Conservation (phyloP, 2,113 vertebrate species). For the Salminus brasiliensis region DNA sequence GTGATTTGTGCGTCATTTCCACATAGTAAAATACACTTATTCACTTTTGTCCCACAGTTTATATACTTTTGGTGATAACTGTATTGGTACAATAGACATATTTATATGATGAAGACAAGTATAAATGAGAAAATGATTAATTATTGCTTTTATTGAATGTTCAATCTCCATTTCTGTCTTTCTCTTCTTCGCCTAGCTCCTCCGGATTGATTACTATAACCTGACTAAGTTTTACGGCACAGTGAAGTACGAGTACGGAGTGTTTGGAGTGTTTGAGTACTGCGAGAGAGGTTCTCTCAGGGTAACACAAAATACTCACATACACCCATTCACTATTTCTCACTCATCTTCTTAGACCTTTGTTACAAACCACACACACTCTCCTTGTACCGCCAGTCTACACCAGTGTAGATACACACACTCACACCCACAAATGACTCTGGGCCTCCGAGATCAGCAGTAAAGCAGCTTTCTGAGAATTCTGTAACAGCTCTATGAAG, state of each 20-base stretch:
- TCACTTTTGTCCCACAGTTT: too few relatives aligned
- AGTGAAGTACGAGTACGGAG: constrained; percentile 87
- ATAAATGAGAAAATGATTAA: neutral
- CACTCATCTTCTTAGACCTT: neutral
- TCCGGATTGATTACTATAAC: constrained; percentile 95
- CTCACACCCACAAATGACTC: neutral
- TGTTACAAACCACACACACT: neutral
- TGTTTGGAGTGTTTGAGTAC: constrained; percentile 91
- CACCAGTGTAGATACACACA: neutral
- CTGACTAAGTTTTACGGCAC: constrained; percentile 98
- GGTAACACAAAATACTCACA: constrained; percentile 73
- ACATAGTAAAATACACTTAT: too few relatives aligned
- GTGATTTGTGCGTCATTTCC: too few relatives aligned
- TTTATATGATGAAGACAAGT: too few relatives aligned
- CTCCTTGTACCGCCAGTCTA: neutral
- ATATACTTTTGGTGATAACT: too few relatives aligned
- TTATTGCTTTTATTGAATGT: neutral
- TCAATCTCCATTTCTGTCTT: neutral
- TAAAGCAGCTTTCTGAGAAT: neutral
- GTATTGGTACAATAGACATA: too few relatives aligned
- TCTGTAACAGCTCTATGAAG: neutral
- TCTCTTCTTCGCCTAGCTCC: constrained; percentile 73
- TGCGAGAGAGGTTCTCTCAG: constrained; percentile 93
- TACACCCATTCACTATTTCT: constrained; percentile 9
- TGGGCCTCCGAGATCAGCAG: neutral